Percentiles rank a stretch among this genome's conserved stretches.
Conservation (phyloP, 1,140 invertebrate genomes). For the Drosophila repleta region DNA sequence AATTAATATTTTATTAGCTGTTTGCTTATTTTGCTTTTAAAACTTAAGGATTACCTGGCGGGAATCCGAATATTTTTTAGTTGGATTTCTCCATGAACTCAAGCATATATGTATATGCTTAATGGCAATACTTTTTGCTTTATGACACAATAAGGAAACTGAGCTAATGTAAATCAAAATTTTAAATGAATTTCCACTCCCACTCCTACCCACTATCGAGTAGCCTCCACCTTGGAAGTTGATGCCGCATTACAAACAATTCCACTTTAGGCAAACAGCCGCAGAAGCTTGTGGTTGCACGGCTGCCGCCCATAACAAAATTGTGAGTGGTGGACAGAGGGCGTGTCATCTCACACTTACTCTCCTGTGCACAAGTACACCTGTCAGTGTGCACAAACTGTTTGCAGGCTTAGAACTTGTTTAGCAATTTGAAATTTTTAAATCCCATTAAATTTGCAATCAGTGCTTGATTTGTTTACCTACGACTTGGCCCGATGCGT, state of each 20-base stretch:
- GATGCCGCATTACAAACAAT: slow-evolving; percentile 72
- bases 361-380: slow-evolving; percentile 8
- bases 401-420: slow-evolving; percentile 56
- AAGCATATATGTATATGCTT: no score
- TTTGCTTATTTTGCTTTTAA: no score
- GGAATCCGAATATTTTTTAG: no score
- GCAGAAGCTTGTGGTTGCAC: slow-evolving; percentile 69
- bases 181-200: slow-evolving; percentile 71
- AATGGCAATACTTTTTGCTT: neutral
- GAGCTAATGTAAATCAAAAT: slow-evolving; percentile 61
- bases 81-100: no score
- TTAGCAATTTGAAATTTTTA: slow-evolving; percentile 78
- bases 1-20: no score
- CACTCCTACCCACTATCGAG: neutral
- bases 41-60: no score
- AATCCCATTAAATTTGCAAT: slow-evolving; percentile 76
- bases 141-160: neutral
- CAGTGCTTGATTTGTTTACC: slow-evolving; percentile 70
- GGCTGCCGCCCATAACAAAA: slow-evolving; percentile 24
- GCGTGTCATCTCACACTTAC: slow-evolving; percentile 21
- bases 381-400: slow-evolving; percentile 13
- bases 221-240: neutral
- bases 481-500: slow-evolving; percentile 11
- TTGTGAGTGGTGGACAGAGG: slow-evolving; percentile 15
- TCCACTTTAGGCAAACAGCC: slow-evolving; percentile 72